Base-by-base conservation (phyloP, 53 echinoderm and acorn worm genomes). In the Luidia sarsii region DNA sequence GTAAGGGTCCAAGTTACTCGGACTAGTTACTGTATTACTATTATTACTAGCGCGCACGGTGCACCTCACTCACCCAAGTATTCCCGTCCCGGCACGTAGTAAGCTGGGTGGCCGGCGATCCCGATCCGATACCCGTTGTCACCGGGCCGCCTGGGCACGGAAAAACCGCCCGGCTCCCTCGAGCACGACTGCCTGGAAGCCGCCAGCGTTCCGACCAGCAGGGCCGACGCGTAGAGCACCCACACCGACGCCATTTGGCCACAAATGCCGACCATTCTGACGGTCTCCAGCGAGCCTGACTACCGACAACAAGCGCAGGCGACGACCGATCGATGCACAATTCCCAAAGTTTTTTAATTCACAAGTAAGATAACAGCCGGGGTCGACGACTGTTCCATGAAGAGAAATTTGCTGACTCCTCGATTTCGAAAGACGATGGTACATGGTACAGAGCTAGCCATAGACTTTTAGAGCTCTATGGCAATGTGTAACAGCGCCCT, bases 121-220 rank as follows among this genome's bases (percentile, higher is more conserved):
- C 86, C 57, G 32, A 94, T 82, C 21, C 89, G 75, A 63, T 89
- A 94, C 13, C 91, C 91, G 67, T 94, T 94, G 38, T 89, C 89
- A 15, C 94, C 91, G 15, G 75, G 65, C 54, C 82, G 68, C 74
- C 89, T 91, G 24, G 87, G 72, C 36, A 84, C 61, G 43, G 77
- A 60, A 60, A 77, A 77, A 57, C 61, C 77, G 4, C 82, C 57
- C 30, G 68, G 68, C 13, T 23, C 41, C 43, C 67, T 82, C 29
- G 82, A 82, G 20, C 82, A 82, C 7, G 56, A 24, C 41, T 68
- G 68, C 23, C 82, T 68, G 13, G 39, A 41, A 37, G 70, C 28
- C 55, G 41, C 82, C 30, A 55, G 41, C 7, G 82, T 55, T 14
- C 39, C 55, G 15, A 41, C 33, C 24, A 68, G 49, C 5, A 57